Evolutionary conservation across 2,888 invertebrate species (phyloP).

Genomic region (Stictocephala bisonia): DNA sequence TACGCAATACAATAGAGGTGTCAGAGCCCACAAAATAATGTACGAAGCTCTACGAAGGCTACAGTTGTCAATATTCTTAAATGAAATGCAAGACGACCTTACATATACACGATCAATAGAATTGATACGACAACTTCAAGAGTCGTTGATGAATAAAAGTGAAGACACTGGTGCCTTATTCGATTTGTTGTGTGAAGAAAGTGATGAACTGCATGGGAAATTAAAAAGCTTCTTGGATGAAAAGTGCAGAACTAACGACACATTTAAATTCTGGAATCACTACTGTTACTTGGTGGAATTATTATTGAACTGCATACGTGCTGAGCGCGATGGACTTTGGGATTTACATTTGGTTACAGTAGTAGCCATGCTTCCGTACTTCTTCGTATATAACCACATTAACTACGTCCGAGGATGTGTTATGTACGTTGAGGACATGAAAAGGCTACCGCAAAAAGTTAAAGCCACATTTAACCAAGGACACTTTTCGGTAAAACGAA

Average conservation of each 20-base stretch:
- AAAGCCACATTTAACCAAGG: constrained; percentile 4
- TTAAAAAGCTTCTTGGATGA: neutral
- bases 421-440: constrained; percentile 14
- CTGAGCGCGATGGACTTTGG: constrained; percentile 23
- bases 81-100: neutral
- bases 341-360: constrained; percentile 18
- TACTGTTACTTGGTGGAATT: neutral
- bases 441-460: constrained; percentile 1
- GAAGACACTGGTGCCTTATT: neutral
- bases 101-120: neutral
- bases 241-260: neutral
- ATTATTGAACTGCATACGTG: constrained; percentile 5
- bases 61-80: neutral
- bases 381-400: neutral
- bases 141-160: neutral
- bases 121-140: neutral
- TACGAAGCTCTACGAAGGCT: constrained; percentile 6
- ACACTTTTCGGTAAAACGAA: neutral
- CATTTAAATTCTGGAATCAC: constrained; percentile 11
- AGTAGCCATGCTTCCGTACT: neutral
- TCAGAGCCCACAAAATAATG: constrained; percentile 1
- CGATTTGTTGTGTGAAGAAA: neutral
- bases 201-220: neutral
- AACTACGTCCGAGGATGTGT: neutral
- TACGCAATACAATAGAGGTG: neutral